Base-by-base conservation (phyloP, 1,140 invertebrate genomes). In the Aphelinus certus region DNA sequence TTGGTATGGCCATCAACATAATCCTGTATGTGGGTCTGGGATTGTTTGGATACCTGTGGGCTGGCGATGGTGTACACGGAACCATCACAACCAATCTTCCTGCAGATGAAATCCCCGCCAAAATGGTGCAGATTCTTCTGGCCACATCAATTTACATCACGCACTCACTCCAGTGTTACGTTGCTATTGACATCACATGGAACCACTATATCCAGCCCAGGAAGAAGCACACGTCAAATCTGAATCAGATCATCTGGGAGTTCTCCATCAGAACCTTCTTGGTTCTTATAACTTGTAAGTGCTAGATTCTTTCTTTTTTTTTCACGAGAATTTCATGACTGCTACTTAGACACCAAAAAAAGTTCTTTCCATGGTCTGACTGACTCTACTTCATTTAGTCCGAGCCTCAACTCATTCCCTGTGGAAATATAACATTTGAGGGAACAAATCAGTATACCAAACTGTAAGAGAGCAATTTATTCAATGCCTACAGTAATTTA, bases 171-270 rank as follows among this genome's bases (percentile, higher is more conserved):
- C 95, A 96, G 78, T 93, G 95, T 81, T 98, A 97, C 84, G 95
- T 98, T 0, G 95, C 96, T 1, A 92, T 97, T 73, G 94, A 95
- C 77, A 97, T 97, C 73, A 88, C 93, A 3, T 97, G 95, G 95
- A 95, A 94, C 64, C 90, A 90, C 53, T 92, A 92, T 73, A 75
- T 93, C 53, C 80, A 76, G 83, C 70, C 74, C 2, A 82, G 80
- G 47, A 45, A 80, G 7, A 76, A 80, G 64, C 46, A 83, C 78
- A 46, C 84, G 51, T 73, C 81, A 85, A 48, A 86, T 83, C 76
- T 87, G 81, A 78, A 85, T 80, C 68, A 86, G 66, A 57, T 84
- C 0, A 81, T 92, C n/a, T 91, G 88, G 86, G 94, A 96, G 84
- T 94, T 92, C 78, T 79, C 90, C 1, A 89, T 94, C 3, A 90